A percentile compares a stretch with the other conserved stretches of the same genome.
phyloP scores from a whole-genome alignment of 2,113 vertebrate species.

The Oryzias celebensis region DNA sequence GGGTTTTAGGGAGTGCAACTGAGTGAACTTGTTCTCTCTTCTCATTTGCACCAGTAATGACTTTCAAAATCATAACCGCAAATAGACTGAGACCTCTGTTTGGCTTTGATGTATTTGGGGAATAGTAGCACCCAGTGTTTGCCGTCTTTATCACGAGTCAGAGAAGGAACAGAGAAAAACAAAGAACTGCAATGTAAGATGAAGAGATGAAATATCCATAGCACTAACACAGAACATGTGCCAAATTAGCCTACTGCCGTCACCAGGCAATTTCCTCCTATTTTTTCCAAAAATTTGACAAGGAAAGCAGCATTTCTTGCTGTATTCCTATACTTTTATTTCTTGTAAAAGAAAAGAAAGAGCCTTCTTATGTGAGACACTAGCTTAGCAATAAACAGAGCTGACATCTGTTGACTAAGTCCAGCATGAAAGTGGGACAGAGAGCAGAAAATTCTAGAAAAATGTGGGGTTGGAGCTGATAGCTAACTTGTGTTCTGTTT shows the following conservation, averaged over 20 bases:
- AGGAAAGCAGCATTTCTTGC: too few relatives aligned
- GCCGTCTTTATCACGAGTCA: slow-evolving; percentile 11
- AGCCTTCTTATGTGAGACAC: too few relatives aligned
- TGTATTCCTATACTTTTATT: too few relatives aligned
- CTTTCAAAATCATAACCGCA: slow-evolving; percentile 17
- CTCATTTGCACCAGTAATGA: slow-evolving; percentile 7
- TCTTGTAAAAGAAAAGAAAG: too few relatives aligned
- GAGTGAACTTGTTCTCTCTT: slow-evolving; percentile 25
- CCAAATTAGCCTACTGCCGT: too few relatives aligned
- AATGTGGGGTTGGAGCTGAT: slow-evolving; percentile 37
- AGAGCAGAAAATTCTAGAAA: slow-evolving; percentile 6
- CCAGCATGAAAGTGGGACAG: neutral
- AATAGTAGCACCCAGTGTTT: slow-evolving; percentile 16
- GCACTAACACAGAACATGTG: too few relatives aligned
- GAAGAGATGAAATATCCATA: too few relatives aligned
- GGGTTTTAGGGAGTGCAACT: slow-evolving; percentile 26
- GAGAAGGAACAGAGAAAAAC: slow-evolving; percentile 1
- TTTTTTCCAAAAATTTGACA: too few relatives aligned
- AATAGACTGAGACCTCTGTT: slow-evolving; percentile 31
- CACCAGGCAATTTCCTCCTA: too few relatives aligned
- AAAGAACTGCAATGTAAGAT: too few relatives aligned
- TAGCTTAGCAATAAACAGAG: too few relatives aligned
- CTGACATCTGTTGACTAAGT: slow-evolving; percentile 3
- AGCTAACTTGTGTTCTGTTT: slow-evolving; percentile 50
- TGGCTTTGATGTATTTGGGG: slow-evolving; percentile 35